Evolutionary conservation across 2,888 invertebrate genomes (phyloP).

Genomic region (Erynnis tages): DNA sequence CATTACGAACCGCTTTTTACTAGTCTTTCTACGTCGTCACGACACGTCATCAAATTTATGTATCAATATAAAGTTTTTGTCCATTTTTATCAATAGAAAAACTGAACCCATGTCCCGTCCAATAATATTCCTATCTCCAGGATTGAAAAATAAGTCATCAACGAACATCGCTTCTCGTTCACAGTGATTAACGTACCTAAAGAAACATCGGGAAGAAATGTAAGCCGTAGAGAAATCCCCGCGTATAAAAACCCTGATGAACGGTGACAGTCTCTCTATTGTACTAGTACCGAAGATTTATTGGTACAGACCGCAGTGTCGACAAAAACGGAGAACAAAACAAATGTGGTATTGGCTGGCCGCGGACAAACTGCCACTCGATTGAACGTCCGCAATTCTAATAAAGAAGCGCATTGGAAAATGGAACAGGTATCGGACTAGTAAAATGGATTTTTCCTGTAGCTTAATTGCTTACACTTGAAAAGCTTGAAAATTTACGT

Average conservation of each 20-base stretch:
- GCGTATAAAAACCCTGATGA: conserved; percentile 48
- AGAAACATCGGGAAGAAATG: conserved; percentile 32
- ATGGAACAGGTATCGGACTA: background rate
- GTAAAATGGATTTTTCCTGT: too few relatives aligned
- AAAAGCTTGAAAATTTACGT: too few relatives aligned
- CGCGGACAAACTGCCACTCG: conserved; percentile 46
- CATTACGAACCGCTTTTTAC: too few relatives aligned
- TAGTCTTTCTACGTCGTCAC: too few relatives aligned
- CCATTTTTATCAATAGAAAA: too few relatives aligned
- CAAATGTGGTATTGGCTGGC: conserved; percentile 44
- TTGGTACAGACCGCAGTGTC: conserved; percentile 49
- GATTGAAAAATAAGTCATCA: background rate
- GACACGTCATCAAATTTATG: too few relatives aligned
- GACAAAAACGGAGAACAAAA: conserved; percentile 52
- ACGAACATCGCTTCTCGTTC: background rate
- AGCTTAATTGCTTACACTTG: too few relatives aligned
- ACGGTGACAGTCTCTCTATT: conserved; percentile 44
- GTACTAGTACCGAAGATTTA: conserved; percentile 51
- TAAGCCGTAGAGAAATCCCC: conserved; percentile 38
- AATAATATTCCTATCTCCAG: too few relatives aligned
- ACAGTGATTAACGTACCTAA: background rate
- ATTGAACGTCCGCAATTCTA: conserved; percentile 48
- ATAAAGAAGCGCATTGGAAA: conserved; percentile 50
- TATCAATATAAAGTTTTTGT: too few relatives aligned
- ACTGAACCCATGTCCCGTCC: too few relatives aligned